These are phyloP conservation scores for Mastomys natalensis DNA, from an alignment of 2,113 vertebrate genomes.

Conservation along the genomic window DNA sequence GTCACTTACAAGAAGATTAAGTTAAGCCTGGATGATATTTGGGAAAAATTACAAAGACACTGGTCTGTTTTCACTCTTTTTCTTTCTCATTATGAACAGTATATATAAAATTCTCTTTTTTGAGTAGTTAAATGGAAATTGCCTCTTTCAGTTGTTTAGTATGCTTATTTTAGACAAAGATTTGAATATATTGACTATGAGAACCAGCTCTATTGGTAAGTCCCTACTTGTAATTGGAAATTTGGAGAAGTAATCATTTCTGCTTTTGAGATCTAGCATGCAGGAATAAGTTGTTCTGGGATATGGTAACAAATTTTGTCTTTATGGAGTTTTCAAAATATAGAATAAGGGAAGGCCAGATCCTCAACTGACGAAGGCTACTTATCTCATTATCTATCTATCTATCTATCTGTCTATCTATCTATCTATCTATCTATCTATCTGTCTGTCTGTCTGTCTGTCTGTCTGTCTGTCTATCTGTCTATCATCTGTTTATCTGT, in stretches of 20 bases:
- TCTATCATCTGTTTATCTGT: too few species aligned
- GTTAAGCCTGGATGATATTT: slow-evolving; percentile 62
- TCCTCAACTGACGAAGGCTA: not conserved
- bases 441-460: too few species aligned
- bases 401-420: not conserved
- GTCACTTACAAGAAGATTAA: not conserved
- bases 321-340: not conserved
- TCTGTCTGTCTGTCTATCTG: too few species aligned
- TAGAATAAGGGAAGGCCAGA: not conserved
- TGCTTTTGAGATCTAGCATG: slow-evolving; percentile 27
- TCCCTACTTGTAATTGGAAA: not conserved
- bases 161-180: slow-evolving; percentile 18
- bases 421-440: too few species aligned
- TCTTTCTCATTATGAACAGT: slow-evolving; percentile 43
- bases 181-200: not conserved
- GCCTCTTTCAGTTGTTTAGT: slow-evolving; percentile 15
- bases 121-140: slow-evolving; percentile 45
- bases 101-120: not conserved
- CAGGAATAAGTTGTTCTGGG: not conserved
- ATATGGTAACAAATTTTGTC: not conserved
- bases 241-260: slow-evolving; percentile 19
- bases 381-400: not conserved
- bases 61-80: slow-evolving; percentile 4
- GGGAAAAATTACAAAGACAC: slow-evolving; percentile 42
- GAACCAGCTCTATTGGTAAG: not conserved